Base-by-base conservation (phyloP, 2,797 vertebrate species). In the Rhabdophis nuchalis region DNA sequence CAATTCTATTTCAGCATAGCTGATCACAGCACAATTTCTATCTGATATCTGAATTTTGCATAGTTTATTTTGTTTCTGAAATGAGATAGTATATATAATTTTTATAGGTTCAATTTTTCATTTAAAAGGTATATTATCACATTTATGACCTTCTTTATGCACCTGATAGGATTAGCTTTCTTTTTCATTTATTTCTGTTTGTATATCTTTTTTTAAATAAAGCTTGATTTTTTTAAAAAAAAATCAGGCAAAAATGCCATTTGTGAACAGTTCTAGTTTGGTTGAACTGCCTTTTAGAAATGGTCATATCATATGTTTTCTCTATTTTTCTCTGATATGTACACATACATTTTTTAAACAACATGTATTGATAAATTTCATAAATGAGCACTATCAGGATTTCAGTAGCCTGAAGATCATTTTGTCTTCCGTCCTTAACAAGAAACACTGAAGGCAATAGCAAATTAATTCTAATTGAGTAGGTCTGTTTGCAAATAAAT, bases 381-480 rank as follows among this genome's bases (percentile, higher is more conserved):
- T 23, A 77, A 77, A 77, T 41, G 68, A 77, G 18, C 32, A 41
- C 32, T 36, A 18, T 41, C 68, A 77, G 23, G 18, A 41, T 41
- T 77, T 77, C 32, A 77, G 32, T 41, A 77, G 23, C 32, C 32
- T 77, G 68, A 20, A 77, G n/a, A 87, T 90, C 10, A 60, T 60
- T 92, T 87, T 77, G 14, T 77, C 32, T 41, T 77, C 14, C n/a
- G 36, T 90, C 57, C 89, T 68, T 92, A 92, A 86, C 82, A 90
- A 90, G 36, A 72, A 60, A 53, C 54, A 72, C n/a, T 60, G 58
- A 87, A 86, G 54, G 77, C 46, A 90, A 82, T 32, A 87, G n/a
- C 89, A 87, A 77, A 90, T 92, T 90, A 82, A 87, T 92, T 56
- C 29, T 41, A 82, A 36, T 36, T 41, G 8, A 77, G 16, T 41